These are phyloP conservation scores for Eretmodus cyanostictus DNA, from an alignment of 2,113 vertebrate genomes.

Conservation along the genomic window DNA sequence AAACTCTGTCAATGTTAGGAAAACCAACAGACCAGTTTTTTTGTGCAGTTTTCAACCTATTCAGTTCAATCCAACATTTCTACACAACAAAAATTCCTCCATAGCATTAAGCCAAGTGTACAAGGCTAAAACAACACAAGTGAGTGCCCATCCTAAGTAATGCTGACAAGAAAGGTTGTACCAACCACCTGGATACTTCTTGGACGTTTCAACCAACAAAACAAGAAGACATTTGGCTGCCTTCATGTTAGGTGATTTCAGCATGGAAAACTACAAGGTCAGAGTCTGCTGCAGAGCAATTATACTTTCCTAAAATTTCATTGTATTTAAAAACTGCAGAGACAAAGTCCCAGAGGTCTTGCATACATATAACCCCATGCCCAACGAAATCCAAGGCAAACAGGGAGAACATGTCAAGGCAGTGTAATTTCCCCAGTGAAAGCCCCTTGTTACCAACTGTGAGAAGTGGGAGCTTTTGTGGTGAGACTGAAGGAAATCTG, in stretches of 20 bases:
- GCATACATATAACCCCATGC: not conserved
- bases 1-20: not conserved
- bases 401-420: not conserved
- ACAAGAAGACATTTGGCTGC: not conserved
- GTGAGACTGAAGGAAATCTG: not conserved
- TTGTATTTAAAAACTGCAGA: not conserved
- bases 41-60: not conserved
- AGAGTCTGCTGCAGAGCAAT: not conserved
- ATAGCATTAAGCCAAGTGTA: not conserved
- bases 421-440: not conserved
- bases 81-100: not conserved
- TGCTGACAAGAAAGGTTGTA: not conserved
- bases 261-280: not conserved
- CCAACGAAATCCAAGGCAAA: not conserved
- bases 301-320: not conserved
- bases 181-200: not conserved
- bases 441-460: slow-evolving; percentile 9
- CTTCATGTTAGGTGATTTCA: not conserved
- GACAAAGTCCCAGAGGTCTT: not conserved
- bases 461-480: not conserved
- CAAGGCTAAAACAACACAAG: not conserved
- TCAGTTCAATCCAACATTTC: not conserved
- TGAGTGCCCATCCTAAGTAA: not conserved
- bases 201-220: not conserved
- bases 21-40: not conserved